Evolutionary conservation across 2,113 vertebrate species (phyloP), one percentile per base, ranked within the genome.

Genomic region (Semnopithecus entellus): DNA sequence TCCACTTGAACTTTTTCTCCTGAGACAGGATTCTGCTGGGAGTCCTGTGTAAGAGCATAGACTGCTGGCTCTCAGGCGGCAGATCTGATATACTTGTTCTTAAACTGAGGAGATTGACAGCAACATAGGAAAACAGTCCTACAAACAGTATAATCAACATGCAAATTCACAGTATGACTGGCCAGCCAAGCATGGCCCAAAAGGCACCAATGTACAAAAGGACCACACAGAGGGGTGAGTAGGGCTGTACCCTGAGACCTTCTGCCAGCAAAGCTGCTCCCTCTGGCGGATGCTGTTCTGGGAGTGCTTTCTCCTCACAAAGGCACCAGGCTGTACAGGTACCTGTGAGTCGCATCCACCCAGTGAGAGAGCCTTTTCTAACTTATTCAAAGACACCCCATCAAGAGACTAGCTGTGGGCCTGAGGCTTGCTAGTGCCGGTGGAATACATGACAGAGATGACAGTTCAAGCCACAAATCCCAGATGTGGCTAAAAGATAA

Each of bases 241-340:
- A 50, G 38, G 6, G 16, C 30, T 72, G 4, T 8, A 16, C 12
- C 32, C 6, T 2, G 0, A 0, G 1, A 40, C 61, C 8, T 52
- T 17, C 64, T 75, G 20, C 30, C 70, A 27, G 8, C 10, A 40
- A 3, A 84, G 35, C 3, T n/a, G 6, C 7, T 20, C 12, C 1
- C 0, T 1, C n/a, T 6, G 32, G 7, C 13, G 7, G 61, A 17
- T 1, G 13, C 57, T 64, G 2, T 76, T 27, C 3, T 6, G 18
- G 38, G 57, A 8, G 3, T 32, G 3, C 10, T 64, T 45, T 9
- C 66, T 40, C 14, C 16, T 76, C 86, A 78, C 48, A 16, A 17
- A 81, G n/a, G 13, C n/a, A 12, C 10, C 8, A 43, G 12, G 38
- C 12, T 30, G 30, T 81, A n/a, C n/a, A n/a, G n/a, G 48, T 4